These are phyloP conservation scores for Cyclophora albipunctata DNA, from an alignment of 2,888 invertebrate genomes.

Conservation along the genomic window DNA sequence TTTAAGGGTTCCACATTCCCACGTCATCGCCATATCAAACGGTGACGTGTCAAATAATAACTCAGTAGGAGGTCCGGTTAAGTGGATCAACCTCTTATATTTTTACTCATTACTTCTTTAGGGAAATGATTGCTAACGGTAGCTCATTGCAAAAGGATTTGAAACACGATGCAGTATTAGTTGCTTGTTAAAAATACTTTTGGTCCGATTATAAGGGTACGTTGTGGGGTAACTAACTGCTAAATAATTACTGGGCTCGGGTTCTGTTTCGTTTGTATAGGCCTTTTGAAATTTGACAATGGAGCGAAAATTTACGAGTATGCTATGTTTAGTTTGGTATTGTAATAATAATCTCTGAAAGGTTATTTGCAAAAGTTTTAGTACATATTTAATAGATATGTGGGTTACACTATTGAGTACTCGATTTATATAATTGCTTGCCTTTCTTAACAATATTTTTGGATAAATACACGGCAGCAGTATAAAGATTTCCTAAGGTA, in stretches of 20 bases:
- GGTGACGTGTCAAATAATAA: constrained; percentile 45
- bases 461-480: too few relatives aligned
- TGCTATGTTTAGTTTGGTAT: too few relatives aligned
- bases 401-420: too few relatives aligned
- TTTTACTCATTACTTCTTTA: constrained; percentile 3
- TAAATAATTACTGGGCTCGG: neutral
- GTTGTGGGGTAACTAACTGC: neutral
- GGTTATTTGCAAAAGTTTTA: too few relatives aligned
- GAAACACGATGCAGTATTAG: neutral
- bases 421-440: too few relatives aligned
- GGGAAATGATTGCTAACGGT: constrained; percentile 2
- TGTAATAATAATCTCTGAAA: too few relatives aligned
- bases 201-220: neutral
- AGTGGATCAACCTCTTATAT: constrained; percentile 16
- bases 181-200: neutral
- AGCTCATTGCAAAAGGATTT: neutral
- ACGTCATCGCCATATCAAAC: constrained; percentile 25
- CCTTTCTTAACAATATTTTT: too few relatives aligned
- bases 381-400: too few relatives aligned
- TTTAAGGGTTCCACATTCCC: constrained; percentile 24
- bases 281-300: too few relatives aligned
- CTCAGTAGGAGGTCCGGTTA: constrained; percentile 49
- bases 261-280: neutral
- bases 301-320: too few relatives aligned
- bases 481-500: too few relatives aligned